phyloP scores from a whole-genome alignment of 2,888 invertebrate species.

The Lasioglossum morio region DNA sequence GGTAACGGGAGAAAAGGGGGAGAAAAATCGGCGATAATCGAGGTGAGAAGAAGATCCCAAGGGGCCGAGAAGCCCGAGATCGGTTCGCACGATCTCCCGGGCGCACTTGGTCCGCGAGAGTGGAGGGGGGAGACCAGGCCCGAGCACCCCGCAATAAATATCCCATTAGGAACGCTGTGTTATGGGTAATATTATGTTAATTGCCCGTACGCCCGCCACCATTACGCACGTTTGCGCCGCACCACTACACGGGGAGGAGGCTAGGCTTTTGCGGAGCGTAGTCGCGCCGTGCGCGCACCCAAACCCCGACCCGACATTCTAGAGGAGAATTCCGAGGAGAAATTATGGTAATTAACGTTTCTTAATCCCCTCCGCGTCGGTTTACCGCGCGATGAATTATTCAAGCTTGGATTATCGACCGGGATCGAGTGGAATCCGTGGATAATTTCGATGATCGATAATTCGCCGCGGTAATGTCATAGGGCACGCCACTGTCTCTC shows the following conservation, averaged over 20 bases:
- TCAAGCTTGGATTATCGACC: background rate
- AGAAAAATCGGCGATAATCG: slow-evolving; percentile 65
- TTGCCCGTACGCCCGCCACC: slow-evolving; percentile 54
- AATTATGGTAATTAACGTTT: slow-evolving; percentile 45
- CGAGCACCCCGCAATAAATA: slow-evolving; percentile 68
- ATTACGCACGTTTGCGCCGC: slow-evolving; percentile 21
- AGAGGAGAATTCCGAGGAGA: slow-evolving; percentile 1
- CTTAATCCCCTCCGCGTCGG: background rate
- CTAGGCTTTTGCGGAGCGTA: slow-evolving; percentile 16
- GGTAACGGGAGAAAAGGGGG: slow-evolving; percentile 25
- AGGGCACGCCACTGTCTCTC: background rate
- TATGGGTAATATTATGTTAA: slow-evolving; percentile 72
- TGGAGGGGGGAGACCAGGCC: background rate
- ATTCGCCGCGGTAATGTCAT: background rate
- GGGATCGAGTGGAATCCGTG: background rate
- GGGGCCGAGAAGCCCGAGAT: slow-evolving; percentile 44
- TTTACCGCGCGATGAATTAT: slow-evolving; percentile 24
- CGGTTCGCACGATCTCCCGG: slow-evolving; percentile 66
- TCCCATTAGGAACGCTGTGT: slow-evolving; percentile 73
- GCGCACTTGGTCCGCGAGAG: slow-evolving; percentile 19
- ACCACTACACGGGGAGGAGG: slow-evolving; percentile 6
- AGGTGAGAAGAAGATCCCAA: slow-evolving; percentile 56
- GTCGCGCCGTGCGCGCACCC: slow-evolving; percentile 13
- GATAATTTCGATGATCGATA: slow-evolving; percentile 13
- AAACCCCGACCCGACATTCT: background rate